These are phyloP conservation scores for Hiodon alosoides DNA, from an alignment of 2,113 vertebrate genomes.

Conservation along the genomic window DNA sequence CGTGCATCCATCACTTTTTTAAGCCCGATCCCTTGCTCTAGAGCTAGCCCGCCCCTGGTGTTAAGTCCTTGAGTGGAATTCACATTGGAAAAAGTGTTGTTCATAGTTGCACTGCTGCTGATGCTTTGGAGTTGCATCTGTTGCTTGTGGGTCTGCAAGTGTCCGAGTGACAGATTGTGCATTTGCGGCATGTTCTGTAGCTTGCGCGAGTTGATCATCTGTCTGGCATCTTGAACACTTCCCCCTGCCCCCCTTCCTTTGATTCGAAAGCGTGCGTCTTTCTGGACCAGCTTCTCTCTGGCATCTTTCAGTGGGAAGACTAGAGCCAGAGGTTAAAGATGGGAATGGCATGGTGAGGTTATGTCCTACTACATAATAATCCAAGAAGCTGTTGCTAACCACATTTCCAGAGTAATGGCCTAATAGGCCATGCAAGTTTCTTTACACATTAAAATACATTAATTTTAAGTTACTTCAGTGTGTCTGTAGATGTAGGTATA, in stretches of 20 bases:
- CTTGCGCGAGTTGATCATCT: slow-evolving; percentile 92
- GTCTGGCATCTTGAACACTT: slow-evolving; percentile 78
- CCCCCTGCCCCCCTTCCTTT: slow-evolving; percentile 47
- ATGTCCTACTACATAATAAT: too few relatives aligned
- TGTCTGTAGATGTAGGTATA: too few relatives aligned
- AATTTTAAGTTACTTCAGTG: too few relatives aligned
- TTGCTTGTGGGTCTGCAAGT: slow-evolving; percentile 34
- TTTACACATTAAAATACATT: not conserved
- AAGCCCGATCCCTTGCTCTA: slow-evolving; percentile 57
- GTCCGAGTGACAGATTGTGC: slow-evolving; percentile 31
- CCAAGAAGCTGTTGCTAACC: not conserved
- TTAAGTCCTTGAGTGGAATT: slow-evolving; percentile 43
- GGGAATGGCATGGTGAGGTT: not conserved
- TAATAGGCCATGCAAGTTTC: not conserved
- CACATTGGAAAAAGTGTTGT: slow-evolving; percentile 44
- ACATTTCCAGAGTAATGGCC: not conserved
- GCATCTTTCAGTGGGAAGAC: slow-evolving; percentile 78
- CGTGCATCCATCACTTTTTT: slow-evolving; percentile 83
- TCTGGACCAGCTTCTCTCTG: slow-evolving; percentile 82
- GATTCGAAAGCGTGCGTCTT: slow-evolving; percentile 92
- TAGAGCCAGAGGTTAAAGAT: slow-evolving; percentile 14
- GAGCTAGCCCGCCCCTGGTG: slow-evolving; percentile 38
- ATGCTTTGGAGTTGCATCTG: slow-evolving; percentile 57
- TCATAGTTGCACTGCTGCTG: slow-evolving; percentile 30
- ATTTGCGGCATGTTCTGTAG: slow-evolving; percentile 47